Evolutionary conservation across 1,140 invertebrate species (phyloP).

Genomic region (Ceratitis capitata): DNA sequence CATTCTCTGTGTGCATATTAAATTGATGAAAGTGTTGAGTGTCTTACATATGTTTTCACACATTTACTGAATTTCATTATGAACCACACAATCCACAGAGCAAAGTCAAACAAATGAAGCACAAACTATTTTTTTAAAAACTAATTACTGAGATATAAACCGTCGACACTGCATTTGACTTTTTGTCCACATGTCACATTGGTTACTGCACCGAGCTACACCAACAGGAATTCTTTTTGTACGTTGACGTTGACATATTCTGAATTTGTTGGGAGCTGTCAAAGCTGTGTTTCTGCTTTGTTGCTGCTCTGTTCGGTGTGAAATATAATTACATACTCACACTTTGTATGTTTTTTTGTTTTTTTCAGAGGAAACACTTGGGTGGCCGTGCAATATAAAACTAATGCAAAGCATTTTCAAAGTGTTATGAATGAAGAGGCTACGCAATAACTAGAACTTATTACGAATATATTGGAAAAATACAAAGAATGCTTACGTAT

Average conservation of each 20-base stretch:
- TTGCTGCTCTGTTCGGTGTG: neutral
- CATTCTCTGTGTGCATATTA: neutral
- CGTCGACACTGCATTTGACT: neutral
- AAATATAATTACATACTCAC: neutral
- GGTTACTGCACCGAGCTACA: neutral
- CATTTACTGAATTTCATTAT: neutral
- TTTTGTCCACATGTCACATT: neutral
- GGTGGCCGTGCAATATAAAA: no score
- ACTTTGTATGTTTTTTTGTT: no score
- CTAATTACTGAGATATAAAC: neutral
- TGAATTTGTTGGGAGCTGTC: neutral
- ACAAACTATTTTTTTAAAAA: neutral
- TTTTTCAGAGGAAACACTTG: neutral
- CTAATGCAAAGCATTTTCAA: no score
- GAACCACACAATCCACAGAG: neutral
- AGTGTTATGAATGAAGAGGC: no score
- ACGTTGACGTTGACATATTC: neutral
- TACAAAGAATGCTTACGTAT: no score
- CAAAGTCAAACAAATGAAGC: neutral
- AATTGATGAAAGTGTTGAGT: neutral
- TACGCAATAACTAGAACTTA: no score
- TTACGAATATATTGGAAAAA: no score
- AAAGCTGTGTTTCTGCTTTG: neutral
- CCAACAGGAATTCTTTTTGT: neutral
- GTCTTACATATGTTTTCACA: neutral